phyloP scores from a whole-genome alignment of 2,113 vertebrate genomes.

The Barnardius zonarius region DNA sequence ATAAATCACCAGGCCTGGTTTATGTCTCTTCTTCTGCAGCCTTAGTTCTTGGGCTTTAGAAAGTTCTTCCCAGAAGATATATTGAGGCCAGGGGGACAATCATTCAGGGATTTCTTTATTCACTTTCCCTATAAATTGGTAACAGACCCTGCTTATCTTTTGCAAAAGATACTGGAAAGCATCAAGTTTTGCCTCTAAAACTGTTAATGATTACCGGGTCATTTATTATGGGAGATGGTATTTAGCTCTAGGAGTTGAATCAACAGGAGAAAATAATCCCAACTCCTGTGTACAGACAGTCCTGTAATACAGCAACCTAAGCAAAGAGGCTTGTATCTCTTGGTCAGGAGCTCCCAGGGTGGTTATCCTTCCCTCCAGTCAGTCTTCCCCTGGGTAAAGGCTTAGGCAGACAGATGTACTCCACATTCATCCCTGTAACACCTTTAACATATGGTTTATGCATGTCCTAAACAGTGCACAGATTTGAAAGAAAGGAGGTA shows the following conservation, averaged over 20 bases:
- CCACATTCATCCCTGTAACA: background rate
- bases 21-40: background rate
- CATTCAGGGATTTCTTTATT: background rate
- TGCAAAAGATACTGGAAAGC: background rate
- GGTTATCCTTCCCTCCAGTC: background rate
- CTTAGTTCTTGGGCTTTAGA: background rate
- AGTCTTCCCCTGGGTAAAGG: background rate
- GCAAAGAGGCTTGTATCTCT: background rate
- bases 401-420: background rate
- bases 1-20: slow-evolving; percentile 8
- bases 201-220: background rate
- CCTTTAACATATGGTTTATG: background rate
- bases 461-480: background rate
- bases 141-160: background rate
- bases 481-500: background rate
- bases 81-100: background rate
- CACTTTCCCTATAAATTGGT: background rate
- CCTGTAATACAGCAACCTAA: background rate
- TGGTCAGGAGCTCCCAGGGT: background rate
- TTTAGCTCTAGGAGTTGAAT: background rate
- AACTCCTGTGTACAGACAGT: background rate
- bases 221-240: background rate
- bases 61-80: background rate
- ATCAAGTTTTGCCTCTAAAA: background rate
- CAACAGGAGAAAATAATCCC: background rate